Evolutionary conservation across 2,888 invertebrate species (phyloP).

Genomic region (Drosophila peninsularis): DNA sequence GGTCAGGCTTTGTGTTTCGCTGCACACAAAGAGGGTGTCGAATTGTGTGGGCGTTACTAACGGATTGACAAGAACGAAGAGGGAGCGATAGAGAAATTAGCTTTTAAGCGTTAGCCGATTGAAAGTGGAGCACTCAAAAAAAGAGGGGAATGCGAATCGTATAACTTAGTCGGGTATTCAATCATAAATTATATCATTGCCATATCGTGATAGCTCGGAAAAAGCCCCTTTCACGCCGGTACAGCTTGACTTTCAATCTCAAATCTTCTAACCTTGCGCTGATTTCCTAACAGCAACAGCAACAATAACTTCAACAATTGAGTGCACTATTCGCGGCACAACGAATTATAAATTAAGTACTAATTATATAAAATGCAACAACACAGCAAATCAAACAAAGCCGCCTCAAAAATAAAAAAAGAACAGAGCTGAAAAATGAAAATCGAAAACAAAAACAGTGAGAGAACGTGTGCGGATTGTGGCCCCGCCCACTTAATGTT

Average conservation of each 20-base stretch:
- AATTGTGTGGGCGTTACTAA: slow-evolving; percentile 73
- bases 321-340: slow-evolving; percentile 63
- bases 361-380: slow-evolving; percentile 75
- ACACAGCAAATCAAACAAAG: slow-evolving; percentile 69
- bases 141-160: background rate
- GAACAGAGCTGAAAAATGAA: slow-evolving; percentile 11
- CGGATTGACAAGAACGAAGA: slow-evolving; percentile 66
- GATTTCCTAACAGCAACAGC: slow-evolving; percentile 52
- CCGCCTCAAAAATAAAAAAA: slow-evolving; percentile 53
- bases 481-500: slow-evolving; percentile 68
- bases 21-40: slow-evolving; percentile 61
- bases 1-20: slow-evolving; percentile 50
- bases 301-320: slow-evolving; percentile 42
- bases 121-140: slow-evolving; percentile 21
- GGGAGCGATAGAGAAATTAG: slow-evolving; percentile 42
- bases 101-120: slow-evolving; percentile 11
- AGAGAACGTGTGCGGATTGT: slow-evolving; percentile 57
- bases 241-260: slow-evolving; percentile 45
- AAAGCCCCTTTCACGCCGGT: slow-evolving; percentile 50
- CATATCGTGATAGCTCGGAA: slow-evolving; percentile 20
- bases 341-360: slow-evolving; percentile 77
- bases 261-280: slow-evolving; percentile 71
- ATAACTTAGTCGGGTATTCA: background rate
- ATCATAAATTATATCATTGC: background rate
- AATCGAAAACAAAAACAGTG: slow-evolving; percentile 21